Evolutionary conservation across 2,888 invertebrate genomes (phyloP).

Genomic region (Heliconius cydno): DNA sequence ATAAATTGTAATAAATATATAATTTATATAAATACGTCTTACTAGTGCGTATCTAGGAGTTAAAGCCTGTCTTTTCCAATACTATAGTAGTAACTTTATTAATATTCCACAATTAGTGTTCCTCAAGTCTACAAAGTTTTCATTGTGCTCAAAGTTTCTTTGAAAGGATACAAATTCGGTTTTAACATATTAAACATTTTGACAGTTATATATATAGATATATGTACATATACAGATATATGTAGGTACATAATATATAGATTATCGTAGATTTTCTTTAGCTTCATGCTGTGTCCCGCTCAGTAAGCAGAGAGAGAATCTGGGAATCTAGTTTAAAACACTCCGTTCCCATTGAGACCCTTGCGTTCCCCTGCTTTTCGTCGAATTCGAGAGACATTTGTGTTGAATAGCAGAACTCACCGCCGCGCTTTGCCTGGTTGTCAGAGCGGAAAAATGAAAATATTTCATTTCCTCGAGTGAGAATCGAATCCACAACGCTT

Average conservation of each 20-base stretch:
- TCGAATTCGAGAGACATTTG: too few relatives aligned
- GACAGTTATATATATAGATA: background rate
- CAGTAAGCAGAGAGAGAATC: too few relatives aligned
- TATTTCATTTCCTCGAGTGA: too few relatives aligned
- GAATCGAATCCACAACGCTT: too few relatives aligned
- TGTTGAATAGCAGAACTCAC: too few relatives aligned
- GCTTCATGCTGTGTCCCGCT: too few relatives aligned
- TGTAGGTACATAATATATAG: background rate
- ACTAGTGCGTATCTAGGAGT: background rate
- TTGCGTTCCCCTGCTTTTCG: too few relatives aligned
- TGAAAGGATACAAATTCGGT: conserved; percentile 13
- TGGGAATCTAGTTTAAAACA: too few relatives aligned
- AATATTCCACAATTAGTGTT: conserved; percentile 21
- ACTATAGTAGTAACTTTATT: conserved; percentile 15
- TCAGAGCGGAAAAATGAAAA: too few relatives aligned
- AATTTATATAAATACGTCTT: background rate
- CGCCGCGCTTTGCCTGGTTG: too few relatives aligned
- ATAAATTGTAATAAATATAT: background rate
- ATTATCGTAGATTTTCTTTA: background rate
- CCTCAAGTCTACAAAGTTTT: conserved; percentile 22
- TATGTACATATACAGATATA: background rate
- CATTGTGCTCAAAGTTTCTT: conserved; percentile 20
- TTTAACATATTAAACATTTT: conserved; percentile 16
- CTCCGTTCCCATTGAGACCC: too few relatives aligned
- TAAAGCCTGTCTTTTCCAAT: background rate